A percentile compares a stretch with the other conserved stretches of the same genome.
Conservation (phyloP, 2,888 invertebrate species). For the Phrixothrix hirtus region DNA sequence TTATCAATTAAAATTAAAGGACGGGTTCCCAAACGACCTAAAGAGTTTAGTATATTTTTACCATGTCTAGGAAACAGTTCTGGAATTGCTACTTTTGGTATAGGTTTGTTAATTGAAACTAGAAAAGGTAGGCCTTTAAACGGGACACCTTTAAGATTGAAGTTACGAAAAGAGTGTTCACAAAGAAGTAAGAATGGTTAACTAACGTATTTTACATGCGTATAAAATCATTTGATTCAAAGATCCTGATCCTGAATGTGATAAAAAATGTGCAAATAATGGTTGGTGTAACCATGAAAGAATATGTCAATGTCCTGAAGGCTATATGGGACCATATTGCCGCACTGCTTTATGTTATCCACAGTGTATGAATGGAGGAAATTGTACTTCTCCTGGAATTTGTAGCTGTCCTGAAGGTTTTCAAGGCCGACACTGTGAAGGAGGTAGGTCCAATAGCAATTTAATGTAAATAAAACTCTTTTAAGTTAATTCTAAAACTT, state of each 20-base stretch:
- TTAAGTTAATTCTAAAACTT: too few species aligned
- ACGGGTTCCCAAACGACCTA: conserved; percentile 81
- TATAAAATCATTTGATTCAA: conserved; percentile 22
- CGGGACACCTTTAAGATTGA: conserved; percentile 84
- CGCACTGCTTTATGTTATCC: conserved; percentile 89
- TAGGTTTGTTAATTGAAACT: conserved; percentile 82
- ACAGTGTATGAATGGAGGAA: conserved; percentile 90
- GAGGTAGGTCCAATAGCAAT: conserved; percentile 63
- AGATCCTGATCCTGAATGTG: conserved; percentile 89
- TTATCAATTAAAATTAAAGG: conserved; percentile 86
- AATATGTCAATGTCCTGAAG: conserved; percentile 86
- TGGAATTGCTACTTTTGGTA: conserved; percentile 84
- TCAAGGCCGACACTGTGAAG: conserved; percentile 89
- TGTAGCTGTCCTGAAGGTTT: conserved; percentile 89
- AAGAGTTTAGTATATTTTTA: conserved; percentile 87
- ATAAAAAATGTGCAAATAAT: conserved; percentile 83
- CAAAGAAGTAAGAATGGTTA: conserved; percentile 78
- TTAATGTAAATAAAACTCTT: too few species aligned
- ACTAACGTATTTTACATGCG: conserved; percentile 9
- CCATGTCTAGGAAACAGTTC: conserved; percentile 87
- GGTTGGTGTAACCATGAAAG: conserved; percentile 83
- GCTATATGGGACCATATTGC: conserved; percentile 89
- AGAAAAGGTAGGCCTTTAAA: conserved; percentile 78
- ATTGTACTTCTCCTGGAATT: conserved; percentile 85
- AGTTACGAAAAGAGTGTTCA: conserved; percentile 90